Conservation (phyloP, 2,888 invertebrate species). For the Luffia ferchaultella region DNA sequence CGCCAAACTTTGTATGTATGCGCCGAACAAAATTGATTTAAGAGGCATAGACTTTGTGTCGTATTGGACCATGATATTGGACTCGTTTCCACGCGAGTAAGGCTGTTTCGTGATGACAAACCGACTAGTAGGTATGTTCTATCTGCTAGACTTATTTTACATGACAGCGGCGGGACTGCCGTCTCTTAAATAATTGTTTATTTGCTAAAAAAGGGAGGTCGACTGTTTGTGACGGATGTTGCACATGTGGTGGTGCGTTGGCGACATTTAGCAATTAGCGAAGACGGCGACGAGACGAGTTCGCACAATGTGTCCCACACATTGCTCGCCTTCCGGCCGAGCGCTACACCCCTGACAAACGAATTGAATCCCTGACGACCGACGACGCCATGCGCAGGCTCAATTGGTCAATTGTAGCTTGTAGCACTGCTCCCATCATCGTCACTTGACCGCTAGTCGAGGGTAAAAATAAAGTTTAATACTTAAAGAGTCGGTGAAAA, state of each 20-base stretch:
- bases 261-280: conserved; percentile 59
- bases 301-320: conserved; percentile 61
- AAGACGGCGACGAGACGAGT: conserved; percentile 22
- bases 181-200: not conserved
- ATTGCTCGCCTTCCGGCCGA: conserved; percentile 24
- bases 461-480: not conserved
- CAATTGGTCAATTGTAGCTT: not conserved
- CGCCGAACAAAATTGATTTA: conserved; percentile 21
- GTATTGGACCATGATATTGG: too few species aligned
- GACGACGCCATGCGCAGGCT: not conserved
- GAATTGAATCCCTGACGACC: conserved; percentile 21
- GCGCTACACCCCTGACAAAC: conserved; percentile 1
- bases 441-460: not conserved
- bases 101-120: too few species aligned
- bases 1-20: conserved; percentile 13
- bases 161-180: not conserved
- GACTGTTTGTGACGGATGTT: conserved; percentile 46
- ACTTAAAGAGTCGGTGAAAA: not conserved
- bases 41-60: not conserved
- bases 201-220: not conserved
- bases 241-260: conserved; percentile 58
- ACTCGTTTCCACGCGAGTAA: not conserved
- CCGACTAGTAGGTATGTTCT: too few species aligned
- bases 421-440: not conserved
- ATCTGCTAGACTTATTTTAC: too few species aligned